A percentile compares a stretch with the other conserved stretches of the same genome.
phyloP scores from a whole-genome alignment of 53 echinoderm and acorn worm species.

The Antedon mediterranea region DNA sequence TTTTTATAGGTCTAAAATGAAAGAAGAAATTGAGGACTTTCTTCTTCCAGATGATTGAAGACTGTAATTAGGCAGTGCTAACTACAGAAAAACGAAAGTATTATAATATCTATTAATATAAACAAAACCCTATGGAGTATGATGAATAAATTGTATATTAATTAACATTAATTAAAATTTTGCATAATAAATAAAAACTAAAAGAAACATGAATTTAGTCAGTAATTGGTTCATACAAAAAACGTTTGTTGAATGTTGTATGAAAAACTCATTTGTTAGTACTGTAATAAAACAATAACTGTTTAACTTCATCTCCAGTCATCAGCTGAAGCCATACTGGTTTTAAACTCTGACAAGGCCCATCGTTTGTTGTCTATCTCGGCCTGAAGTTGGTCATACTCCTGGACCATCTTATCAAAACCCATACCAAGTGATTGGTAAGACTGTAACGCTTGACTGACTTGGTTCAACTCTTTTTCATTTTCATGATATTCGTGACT shows the following conservation, averaged over 20 bases:
- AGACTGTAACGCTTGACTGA: slow-evolving; percentile 51
- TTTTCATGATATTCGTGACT: slow-evolving; percentile 52
- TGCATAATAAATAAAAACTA: too few species aligned
- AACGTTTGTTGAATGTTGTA: too few species aligned
- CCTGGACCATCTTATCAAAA: slow-evolving; percentile 59
- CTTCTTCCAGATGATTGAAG: slow-evolving; percentile 21
- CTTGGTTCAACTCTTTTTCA: slow-evolving; percentile 43
- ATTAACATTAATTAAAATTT: too few species aligned
- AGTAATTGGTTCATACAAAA: too few species aligned
- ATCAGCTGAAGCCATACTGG: slow-evolving; percentile 41
- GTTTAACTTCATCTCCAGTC: not conserved
- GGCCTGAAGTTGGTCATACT: slow-evolving; percentile 64
- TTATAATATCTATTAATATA: too few species aligned
- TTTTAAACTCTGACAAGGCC: slow-evolving; percentile 80
- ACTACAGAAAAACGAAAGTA: too few species aligned
- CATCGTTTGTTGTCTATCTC: slow-evolving; percentile 83
- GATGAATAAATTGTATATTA: too few species aligned
- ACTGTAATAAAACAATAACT: too few species aligned
- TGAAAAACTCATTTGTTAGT: too few species aligned
- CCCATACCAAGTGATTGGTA: slow-evolving; percentile 79
- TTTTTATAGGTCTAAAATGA: slow-evolving; percentile 32
- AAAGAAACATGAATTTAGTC: too few species aligned
- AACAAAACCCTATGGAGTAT: too few species aligned
- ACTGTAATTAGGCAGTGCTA: too few species aligned
- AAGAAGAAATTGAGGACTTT: slow-evolving; percentile 45